A percentile compares a stretch with the other conserved stretches of the same genome.
These are phyloP conservation scores for Silurus meridionalis DNA, from an alignment of 2,113 vertebrate species.

Conservation along the genomic window DNA sequence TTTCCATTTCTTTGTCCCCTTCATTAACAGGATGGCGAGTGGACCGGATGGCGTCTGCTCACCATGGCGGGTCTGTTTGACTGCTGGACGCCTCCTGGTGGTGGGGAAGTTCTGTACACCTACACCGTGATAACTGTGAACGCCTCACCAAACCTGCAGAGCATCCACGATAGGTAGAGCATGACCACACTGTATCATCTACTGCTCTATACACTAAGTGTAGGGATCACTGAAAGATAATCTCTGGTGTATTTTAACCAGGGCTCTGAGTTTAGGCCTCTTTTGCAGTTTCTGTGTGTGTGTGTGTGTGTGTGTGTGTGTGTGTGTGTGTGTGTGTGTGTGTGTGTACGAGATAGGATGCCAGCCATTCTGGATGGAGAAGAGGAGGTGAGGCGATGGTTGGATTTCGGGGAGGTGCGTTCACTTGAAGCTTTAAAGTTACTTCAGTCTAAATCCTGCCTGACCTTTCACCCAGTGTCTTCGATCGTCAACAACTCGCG, in stretches of 20 bases:
- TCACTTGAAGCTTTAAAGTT: slow-evolving; percentile 84
- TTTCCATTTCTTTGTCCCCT: slow-evolving; percentile 35
- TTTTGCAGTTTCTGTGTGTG: neutral
- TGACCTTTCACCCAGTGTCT: slow-evolving; percentile 88
- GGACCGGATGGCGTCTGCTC: slow-evolving; percentile 82
- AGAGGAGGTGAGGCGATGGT: slow-evolving; percentile 86
- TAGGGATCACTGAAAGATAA: neutral
- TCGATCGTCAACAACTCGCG: slow-evolving; percentile 83
- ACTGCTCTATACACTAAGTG: too few species aligned
- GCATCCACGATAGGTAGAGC: slow-evolving; percentile 85
- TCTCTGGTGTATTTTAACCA: neutral
- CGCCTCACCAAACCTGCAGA: slow-evolving; percentile 78
- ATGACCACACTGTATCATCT: neutral
- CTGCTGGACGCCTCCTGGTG: slow-evolving; percentile 84
- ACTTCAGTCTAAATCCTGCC: slow-evolving; percentile 79
- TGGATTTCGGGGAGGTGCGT: slow-evolving; percentile 87
- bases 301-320: too few species aligned
- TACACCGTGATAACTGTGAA: slow-evolving; percentile 91
- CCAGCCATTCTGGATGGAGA: slow-evolving; percentile 92
- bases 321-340: neutral
- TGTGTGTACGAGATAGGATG: slow-evolving; percentile 77
- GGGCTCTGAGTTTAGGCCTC: neutral
- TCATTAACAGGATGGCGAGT: slow-evolving; percentile 62
- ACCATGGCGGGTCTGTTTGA: slow-evolving; percentile 98
- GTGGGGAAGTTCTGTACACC: slow-evolving; percentile 83